These are phyloP conservation scores for Silvanus unidentatus DNA, from an alignment of 2,888 invertebrate species.

Conservation along the genomic window DNA sequence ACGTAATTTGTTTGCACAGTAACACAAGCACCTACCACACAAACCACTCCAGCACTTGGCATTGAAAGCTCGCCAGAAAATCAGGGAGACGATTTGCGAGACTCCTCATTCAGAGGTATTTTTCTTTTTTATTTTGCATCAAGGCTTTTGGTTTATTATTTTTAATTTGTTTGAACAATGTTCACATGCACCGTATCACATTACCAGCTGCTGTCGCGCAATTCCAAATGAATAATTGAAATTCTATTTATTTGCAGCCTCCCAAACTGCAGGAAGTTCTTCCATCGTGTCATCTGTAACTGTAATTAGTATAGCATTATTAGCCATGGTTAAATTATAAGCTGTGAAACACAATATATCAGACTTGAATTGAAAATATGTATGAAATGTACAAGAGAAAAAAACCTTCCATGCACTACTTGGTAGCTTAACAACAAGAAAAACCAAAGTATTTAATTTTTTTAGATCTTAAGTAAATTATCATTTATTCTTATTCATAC, in stretches of 20 bases:
- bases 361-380: background rate
- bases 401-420: conserved; percentile 31
- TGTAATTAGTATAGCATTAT: conserved; percentile 27
- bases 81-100: conserved; percentile 22
- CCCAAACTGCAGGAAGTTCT: conserved; percentile 15
- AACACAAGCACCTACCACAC: conserved; percentile 17
- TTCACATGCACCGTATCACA: too few species aligned
- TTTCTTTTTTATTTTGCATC: conserved; percentile 13
- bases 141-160: background rate
- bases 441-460: conserved; percentile 35
- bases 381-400: conserved; percentile 18
- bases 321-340: conserved; percentile 20
- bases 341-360: conserved; percentile 17
- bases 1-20: conserved; percentile 24
- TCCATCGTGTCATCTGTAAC: conserved; percentile 20
- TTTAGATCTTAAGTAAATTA: conserved; percentile 22
- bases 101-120: conserved; percentile 32
- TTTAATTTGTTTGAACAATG: too few species aligned
- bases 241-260: conserved; percentile 19
- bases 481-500: conserved; percentile 6
- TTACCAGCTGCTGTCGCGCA: too few species aligned
- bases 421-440: conserved; percentile 35
- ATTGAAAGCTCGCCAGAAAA: conserved; percentile 24
- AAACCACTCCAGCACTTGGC: conserved; percentile 3
- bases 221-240: too few species aligned